Evolutionary conservation across 2,888 invertebrate species (phyloP).

Genomic region (Eupithecia vulgata): DNA sequence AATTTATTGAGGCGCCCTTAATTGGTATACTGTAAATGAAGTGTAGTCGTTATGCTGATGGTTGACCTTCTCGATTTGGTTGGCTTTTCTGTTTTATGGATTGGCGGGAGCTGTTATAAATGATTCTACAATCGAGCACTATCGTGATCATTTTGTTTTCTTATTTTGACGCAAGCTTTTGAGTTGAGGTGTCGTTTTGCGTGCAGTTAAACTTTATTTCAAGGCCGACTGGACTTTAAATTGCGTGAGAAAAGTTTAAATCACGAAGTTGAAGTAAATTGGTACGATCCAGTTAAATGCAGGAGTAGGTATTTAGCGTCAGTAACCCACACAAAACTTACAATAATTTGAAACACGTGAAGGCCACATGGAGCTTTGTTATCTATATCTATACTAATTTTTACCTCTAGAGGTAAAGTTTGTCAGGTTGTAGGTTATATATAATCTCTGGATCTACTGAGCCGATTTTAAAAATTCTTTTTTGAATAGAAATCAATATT

Average conservation of each 20-base stretch:
- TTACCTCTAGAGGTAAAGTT: too few species aligned
- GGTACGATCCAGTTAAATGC: constrained; percentile 15
- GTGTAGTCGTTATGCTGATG: constrained; percentile 59
- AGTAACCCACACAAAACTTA: neutral
- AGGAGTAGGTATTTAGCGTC: constrained; percentile 1
- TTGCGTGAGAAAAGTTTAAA: constrained; percentile 24
- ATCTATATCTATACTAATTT: too few species aligned
- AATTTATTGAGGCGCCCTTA: constrained; percentile 73
- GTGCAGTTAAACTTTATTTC: constrained; percentile 16
- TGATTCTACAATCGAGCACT: constrained; percentile 42
- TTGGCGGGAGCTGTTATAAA: constrained; percentile 48
- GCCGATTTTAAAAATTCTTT: too few species aligned
- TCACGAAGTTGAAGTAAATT: constrained; percentile 16
- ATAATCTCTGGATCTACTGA: too few species aligned
- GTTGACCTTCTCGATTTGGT: constrained; percentile 61
- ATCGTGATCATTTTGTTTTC: constrained; percentile 41
- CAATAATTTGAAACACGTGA: neutral
- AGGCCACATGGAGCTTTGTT: neutral
- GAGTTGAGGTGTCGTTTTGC: constrained; percentile 15
- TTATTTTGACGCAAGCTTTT: constrained; percentile 23
- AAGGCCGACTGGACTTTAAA: constrained; percentile 23
- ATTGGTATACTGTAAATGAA: constrained; percentile 72
- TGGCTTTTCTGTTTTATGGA: constrained; percentile 46
- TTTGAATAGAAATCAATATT: too few species aligned
- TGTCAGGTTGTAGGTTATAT: too few species aligned